phyloP scores from a whole-genome alignment of 2,113 vertebrate genomes.

The Hippotragus niger region DNA sequence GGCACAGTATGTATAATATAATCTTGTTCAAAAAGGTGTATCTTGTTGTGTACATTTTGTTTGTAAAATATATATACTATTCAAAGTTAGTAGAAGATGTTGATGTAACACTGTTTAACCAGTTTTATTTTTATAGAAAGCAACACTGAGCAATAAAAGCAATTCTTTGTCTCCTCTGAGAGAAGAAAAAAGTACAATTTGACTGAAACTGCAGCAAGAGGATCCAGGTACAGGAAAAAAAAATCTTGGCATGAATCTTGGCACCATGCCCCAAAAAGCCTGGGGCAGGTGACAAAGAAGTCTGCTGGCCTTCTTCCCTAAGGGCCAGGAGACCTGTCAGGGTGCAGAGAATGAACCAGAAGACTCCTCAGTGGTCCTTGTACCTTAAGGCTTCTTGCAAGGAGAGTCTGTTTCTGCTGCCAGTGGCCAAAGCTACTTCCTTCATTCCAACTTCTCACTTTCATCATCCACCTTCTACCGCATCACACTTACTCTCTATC shows the following conservation, averaged over 20 bases:
- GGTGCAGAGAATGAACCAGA: neutral
- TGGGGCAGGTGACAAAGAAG: neutral
- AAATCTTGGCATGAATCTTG: neutral
- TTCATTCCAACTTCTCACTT: neutral
- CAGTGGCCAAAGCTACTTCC: neutral
- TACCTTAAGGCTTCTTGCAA: neutral
- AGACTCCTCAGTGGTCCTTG: neutral
- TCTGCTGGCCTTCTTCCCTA: neutral
- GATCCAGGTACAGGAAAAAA: neutral
- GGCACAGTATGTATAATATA: neutral
- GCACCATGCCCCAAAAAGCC: neutral
- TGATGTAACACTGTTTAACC: neutral
- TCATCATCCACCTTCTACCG: neutral
- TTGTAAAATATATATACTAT: neutral
- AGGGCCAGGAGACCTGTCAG: neutral
- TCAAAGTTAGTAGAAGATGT: neutral
- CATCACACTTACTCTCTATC: fast-evolving
- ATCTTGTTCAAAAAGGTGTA: constrained; percentile 8
- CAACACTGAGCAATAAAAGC: neutral
- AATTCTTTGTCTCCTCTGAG: neutral
- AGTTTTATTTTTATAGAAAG: constrained; percentile 36
- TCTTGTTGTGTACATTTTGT: neutral
- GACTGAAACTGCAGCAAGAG: neutral
- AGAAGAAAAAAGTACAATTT: neutral
- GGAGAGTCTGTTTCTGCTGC: neutral